Conservation (phyloP, 2,797 vertebrate species). For the Clangula hyemalis region DNA sequence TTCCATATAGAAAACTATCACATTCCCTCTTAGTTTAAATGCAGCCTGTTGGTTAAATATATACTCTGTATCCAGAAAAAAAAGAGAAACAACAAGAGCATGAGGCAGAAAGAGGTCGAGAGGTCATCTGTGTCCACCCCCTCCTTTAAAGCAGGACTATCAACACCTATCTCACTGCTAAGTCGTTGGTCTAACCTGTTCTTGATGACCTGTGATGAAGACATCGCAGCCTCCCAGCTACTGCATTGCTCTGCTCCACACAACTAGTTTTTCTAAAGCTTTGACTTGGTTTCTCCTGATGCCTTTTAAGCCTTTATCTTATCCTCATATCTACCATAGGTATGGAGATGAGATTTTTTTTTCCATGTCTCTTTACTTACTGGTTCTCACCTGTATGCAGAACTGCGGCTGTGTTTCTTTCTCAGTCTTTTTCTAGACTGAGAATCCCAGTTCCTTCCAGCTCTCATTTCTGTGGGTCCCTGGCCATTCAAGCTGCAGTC, state of each 20-base stretch:
- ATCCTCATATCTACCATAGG: neutral
- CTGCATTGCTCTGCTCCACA: neutral
- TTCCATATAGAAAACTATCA: neutral
- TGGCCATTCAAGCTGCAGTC: neutral
- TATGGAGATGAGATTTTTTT: neutral
- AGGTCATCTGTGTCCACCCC: slow-evolving; percentile 26
- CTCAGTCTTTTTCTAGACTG: neutral
- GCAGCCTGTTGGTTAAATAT: neutral
- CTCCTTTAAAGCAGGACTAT: slow-evolving; percentile 26
- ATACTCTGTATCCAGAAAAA: neutral
- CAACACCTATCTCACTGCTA: slow-evolving; percentile 13
- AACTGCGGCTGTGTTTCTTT: neutral
- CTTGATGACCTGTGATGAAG: slow-evolving; percentile 13
- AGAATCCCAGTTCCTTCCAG: neutral
- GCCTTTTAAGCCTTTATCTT: neutral
- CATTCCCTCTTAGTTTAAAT: neutral
- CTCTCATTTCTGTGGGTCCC: neutral
- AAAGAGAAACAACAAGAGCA: neutral
- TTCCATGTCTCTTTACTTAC: neutral
- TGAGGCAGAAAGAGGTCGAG: slow-evolving; percentile 46
- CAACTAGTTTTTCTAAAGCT: neutral
- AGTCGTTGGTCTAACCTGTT: slow-evolving; percentile 59
- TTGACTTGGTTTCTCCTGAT: neutral
- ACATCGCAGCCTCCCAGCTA: neutral
- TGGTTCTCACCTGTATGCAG: neutral